phyloP scores from a whole-genome alignment of 2,888 invertebrate genomes.

The Phlogophora meticulosa region DNA sequence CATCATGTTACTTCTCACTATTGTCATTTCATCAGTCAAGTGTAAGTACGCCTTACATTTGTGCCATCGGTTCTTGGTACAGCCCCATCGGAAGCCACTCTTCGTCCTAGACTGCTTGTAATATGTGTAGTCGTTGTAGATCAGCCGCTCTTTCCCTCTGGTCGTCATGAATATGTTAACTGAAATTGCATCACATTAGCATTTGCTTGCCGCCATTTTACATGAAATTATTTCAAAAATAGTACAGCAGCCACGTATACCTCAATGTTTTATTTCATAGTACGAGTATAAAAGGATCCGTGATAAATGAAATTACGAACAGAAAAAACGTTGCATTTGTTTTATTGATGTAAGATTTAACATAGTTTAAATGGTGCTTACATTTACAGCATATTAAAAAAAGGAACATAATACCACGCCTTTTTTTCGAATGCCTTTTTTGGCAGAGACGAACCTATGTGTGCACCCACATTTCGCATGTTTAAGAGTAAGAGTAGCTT shows the following conservation, averaged over 20 bases:
- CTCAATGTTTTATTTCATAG: conserved; percentile 6
- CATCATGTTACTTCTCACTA: conserved; percentile 85
- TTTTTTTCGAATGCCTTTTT: too few species aligned
- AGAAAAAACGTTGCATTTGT: neutral
- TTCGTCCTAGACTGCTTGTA: conserved; percentile 86
- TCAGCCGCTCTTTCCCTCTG: conserved; percentile 85
- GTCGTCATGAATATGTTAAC: conserved; percentile 89
- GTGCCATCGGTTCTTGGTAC: conserved; percentile 88
- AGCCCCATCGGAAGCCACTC: conserved; percentile 87
- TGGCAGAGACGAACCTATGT: too few species aligned
- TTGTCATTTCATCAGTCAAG: conserved; percentile 85
- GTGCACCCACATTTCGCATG: too few species aligned
- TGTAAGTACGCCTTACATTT: conserved; percentile 86
- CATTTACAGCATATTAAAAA: too few species aligned
- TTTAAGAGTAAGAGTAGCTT: too few species aligned
- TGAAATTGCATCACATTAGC: conserved; percentile 74
- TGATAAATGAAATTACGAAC: conserved; percentile 21
- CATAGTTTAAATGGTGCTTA: neutral
- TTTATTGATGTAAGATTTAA: neutral
- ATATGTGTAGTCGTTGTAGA: conserved; percentile 85
- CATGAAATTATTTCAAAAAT: conserved; percentile 1
- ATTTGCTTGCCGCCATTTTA: conserved; percentile 14
- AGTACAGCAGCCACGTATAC: conserved; percentile 22
- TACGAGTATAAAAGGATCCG: neutral
- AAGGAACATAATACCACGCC: too few species aligned